These are phyloP conservation scores for Drosophila testacea DNA, from an alignment of 2,888 invertebrate species.

Conservation along the genomic window DNA sequence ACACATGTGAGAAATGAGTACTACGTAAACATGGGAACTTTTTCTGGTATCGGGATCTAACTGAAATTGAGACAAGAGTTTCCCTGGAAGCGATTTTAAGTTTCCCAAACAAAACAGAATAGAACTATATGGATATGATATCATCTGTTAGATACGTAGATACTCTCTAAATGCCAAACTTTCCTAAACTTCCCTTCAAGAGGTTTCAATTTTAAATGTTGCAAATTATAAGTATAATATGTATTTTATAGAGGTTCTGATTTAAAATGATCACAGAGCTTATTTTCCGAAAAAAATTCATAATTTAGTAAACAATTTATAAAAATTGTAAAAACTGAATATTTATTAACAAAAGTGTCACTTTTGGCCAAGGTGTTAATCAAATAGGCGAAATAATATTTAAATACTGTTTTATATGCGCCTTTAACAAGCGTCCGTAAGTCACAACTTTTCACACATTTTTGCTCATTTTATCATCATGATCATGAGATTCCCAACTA, in stretches of 20 bases:
- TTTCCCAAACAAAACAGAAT: too few relatives aligned
- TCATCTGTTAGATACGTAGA: too few relatives aligned
- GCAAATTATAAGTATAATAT: too few relatives aligned
- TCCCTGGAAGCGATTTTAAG: neutral
- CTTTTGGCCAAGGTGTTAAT: neutral
- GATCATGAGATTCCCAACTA: slow-evolving; percentile 22
- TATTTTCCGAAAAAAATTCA: neutral
- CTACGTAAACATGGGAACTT: slow-evolving; percentile 8
- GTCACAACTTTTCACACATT: slow-evolving; percentile 15
- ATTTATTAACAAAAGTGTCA: neutral
- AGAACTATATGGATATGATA: too few relatives aligned
- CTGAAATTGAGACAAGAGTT: neutral
- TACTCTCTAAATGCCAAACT: too few relatives aligned
- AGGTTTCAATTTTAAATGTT: too few relatives aligned
- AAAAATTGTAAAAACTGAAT: neutral
- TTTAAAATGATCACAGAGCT: too few relatives aligned
- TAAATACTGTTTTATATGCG: slow-evolving; percentile 1
- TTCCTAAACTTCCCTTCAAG: too few relatives aligned
- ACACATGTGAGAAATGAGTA: slow-evolving; percentile 22
- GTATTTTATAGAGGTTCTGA: too few relatives aligned
- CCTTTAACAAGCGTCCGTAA: slow-evolving; percentile 4
- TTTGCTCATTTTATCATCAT: slow-evolving; percentile 19
- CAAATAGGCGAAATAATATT: neutral
- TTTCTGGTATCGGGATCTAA: neutral
- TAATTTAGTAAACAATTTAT: neutral